Percentiles rank a stretch among this genome's conserved stretches.
These are phyloP conservation scores for Axea sp. DNA, from an alignment of 2,888 invertebrate species.

Conservation along the genomic window DNA sequence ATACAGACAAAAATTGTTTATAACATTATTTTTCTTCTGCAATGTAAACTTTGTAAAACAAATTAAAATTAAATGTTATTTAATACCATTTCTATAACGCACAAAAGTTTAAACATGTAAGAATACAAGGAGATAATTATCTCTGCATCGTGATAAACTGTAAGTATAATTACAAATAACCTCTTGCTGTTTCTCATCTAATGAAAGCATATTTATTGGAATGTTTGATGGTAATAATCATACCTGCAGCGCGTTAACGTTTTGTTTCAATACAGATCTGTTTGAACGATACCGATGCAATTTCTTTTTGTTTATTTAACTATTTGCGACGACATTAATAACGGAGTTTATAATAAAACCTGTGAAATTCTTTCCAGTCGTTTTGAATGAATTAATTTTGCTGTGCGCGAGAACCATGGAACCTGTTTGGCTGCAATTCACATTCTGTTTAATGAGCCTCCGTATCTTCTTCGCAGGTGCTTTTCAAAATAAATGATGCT, in stretches of 20 bases:
- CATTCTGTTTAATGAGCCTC: constrained; percentile 22
- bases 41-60: background rate
- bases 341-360: constrained; percentile 32
- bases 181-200: constrained; percentile 19
- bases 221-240: constrained; percentile 35
- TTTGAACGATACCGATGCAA: constrained; percentile 27
- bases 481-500: constrained; percentile 5
- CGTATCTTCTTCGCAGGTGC: constrained; percentile 11
- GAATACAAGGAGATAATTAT: constrained; percentile 17
- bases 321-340: constrained; percentile 34
- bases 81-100: constrained; percentile 18
- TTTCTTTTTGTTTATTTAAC: constrained; percentile 13
- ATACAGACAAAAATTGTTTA: no score
- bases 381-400: constrained; percentile 71
- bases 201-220: constrained; percentile 24
- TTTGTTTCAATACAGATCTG: constrained; percentile 46
- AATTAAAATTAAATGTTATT: constrained; percentile 2
- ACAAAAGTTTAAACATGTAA: constrained; percentile 9
- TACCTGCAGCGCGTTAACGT: constrained; percentile 23
- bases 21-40: background rate
- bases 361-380: constrained; percentile 48
- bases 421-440: constrained; percentile 70
- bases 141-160: constrained; percentile 14
- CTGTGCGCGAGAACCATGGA: constrained; percentile 69
- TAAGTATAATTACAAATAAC: constrained; percentile 20